Base-by-base conservation (phyloP, 2,113 vertebrate genomes). In the Trematomus loennbergii region DNA sequence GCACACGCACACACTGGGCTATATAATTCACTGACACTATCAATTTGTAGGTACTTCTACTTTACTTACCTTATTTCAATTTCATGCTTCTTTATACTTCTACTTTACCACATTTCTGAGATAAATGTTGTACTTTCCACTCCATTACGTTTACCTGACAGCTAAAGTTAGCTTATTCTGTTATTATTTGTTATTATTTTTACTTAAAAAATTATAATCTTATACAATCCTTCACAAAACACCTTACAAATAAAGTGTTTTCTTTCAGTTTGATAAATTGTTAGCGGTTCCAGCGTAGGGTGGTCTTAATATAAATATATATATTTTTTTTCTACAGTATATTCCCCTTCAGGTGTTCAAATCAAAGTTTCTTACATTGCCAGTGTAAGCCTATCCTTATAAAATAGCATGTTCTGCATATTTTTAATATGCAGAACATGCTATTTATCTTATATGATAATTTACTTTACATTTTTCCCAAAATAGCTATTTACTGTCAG, bases 1-100 rank as follows among this genome's bases (percentile, higher is more conserved):
- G 40, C 61, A 46, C 61, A 20, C 40, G 45, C 60, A 22, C 61
- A 25, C 20, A 20, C 11, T 1, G 13, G 6, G 68, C 43, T 50
- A 52, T 17, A 73, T 64, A 48, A 59, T 25, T 75, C 68, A 67
- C 59, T n/a, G 52, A 7, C 55, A 20, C 48, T 57, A 20, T 12
- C 45, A 59, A 59, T n/a, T 33, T n/a, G 6, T 20, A 60, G 45
- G 58, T 22, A 61, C 59, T 33, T 20, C 45, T 48, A 33, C 40
- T 29, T 29, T 48, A n/a, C 20, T 57, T 45, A 6, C 18, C 2
- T 40, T 40, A 9, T 18, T 18, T 58, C 5, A 5, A 48, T 71
- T 29, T 46, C 57, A n/a, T 49, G 22, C 12, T 20, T 20, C 18
- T 22, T 33, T 13, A 13, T 49, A n/a, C 55, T 72, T 54, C 1